Evolutionary conservation across 2,113 vertebrate genomes (phyloP), one percentile per base, ranked within the genome.

Genomic region (Nycticorax nycticorax): DNA sequence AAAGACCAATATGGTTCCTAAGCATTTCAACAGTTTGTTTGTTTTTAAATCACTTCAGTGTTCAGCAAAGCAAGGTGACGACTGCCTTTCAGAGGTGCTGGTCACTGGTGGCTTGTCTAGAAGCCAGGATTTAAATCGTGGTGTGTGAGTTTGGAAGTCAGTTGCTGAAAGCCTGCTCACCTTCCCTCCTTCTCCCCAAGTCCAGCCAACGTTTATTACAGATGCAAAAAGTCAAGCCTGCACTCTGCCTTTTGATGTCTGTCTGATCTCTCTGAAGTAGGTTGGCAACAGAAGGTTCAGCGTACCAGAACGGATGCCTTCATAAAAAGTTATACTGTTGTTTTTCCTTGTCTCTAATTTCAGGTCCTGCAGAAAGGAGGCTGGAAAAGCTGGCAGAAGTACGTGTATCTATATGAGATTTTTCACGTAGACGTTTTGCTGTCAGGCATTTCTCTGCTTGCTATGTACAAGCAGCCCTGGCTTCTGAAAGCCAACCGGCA

Each of bases 381-480:
- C 33, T 66, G 71, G 62, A 72, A 76, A 80, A 68, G 21, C 45
- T 76, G 19, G 13, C 22, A 9, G 27, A 76, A 72, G 10, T 30
- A n/a, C 0, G 0, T 14, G 2, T 28, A 33, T 10, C 12, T 21
- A 2, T 30, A 8, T 11, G 13, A 81, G 19, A 52, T 33, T 60
- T 63, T 81, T 39, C 63, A 81, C 21, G 6, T 12, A 7, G 22
- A 14, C 1, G 1, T 50, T 41, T 57, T 18, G 28, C 50, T 28
- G 26, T 62, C 35, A 35, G 16, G 39, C 19, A 33, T 37, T 28
- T 52, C 39, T 50, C 74, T 81, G 47, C 35, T 52, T 17, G 12
- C 28, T 67, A 52, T 1, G 2, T 22, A 67, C 41, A 39, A 67
- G 48, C 53, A 56, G 35, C 16, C 22, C 41, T 50, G 26, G 10